Percentiles rank a stretch among this genome's conserved stretches.
phyloP scores from a whole-genome alignment of 2,113 vertebrate species.

The Heterochromis multidens region DNA sequence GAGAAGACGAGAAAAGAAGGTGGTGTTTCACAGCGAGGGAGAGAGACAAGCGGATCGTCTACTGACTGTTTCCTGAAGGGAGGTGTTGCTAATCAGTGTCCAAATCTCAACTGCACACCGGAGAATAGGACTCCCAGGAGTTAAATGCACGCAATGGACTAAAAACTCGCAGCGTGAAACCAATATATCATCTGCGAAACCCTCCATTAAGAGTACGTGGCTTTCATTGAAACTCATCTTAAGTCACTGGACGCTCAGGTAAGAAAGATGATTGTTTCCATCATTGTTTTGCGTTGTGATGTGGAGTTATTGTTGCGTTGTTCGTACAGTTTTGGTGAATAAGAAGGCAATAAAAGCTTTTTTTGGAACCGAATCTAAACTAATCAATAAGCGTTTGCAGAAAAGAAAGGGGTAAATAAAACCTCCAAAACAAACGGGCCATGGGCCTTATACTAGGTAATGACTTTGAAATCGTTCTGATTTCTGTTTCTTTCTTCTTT shows the following conservation, averaged over 20 bases:
- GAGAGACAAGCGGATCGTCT: constrained; percentile 65
- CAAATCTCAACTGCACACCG: constrained; percentile 3
- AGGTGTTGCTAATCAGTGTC: constrained; percentile 67
- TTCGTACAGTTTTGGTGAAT: not conserved
- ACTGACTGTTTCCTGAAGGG: constrained; percentile 89
- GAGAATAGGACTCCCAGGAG: not conserved
- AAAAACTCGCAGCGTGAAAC: not conserved
- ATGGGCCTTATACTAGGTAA: no score
- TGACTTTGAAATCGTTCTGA: not conserved
- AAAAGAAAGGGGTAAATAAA: not conserved
- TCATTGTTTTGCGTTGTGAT: not conserved
- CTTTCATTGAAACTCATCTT: not conserved
- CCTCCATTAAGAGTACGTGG: not conserved
- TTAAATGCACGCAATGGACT: constrained; percentile 54
- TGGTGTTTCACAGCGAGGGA: constrained; percentile 66
- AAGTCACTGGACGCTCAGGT: constrained; percentile 34
- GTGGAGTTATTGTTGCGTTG: not conserved
- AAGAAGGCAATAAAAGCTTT: not conserved
- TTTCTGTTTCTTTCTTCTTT: not conserved
- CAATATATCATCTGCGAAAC: not conserved
- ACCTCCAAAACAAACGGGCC: not conserved
- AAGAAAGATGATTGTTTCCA: not conserved
- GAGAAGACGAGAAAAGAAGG: not conserved
- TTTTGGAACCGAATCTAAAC: not conserved
- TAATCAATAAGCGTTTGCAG: not conserved